A percentile compares a stretch with the other conserved stretches of the same genome.
Conservation (phyloP, 2,113 vertebrate species). For the Grus americana region DNA sequence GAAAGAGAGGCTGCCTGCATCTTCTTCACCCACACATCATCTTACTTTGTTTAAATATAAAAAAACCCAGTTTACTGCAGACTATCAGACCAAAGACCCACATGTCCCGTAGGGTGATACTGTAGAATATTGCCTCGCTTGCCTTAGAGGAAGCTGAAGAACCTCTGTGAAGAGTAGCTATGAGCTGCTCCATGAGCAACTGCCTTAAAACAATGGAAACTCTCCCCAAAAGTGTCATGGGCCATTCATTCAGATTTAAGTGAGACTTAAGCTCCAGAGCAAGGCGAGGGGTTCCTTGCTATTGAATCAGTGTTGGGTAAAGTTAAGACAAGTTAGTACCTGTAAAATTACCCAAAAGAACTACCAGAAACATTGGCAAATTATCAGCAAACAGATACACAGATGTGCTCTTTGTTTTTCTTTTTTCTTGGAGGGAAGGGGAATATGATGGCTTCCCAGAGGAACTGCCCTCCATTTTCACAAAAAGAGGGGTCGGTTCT, state of each 20-base stretch:
- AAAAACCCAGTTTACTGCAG: not conserved
- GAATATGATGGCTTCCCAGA: not conserved
- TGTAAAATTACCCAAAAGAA: not conserved
- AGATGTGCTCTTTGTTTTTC: fast-evolving
- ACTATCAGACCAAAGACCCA: not conserved
- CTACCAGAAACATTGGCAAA: not conserved
- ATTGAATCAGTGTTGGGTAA: not conserved
- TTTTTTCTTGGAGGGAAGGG: not conserved
- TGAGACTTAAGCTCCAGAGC: not conserved
- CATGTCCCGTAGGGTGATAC: fast-evolving
- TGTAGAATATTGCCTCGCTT: not conserved
- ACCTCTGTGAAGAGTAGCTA: not conserved
- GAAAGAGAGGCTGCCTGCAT: not conserved
- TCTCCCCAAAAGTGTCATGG: not conserved
- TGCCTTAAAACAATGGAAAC: not conserved
- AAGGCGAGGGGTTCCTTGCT: not conserved
- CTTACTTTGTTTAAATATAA: not conserved
- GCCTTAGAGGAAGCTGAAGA: not conserved
- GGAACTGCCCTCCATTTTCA: not conserved
- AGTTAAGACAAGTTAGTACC: not conserved
- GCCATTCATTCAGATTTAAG: not conserved
- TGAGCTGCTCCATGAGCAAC: not conserved
- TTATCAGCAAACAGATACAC: not conserved
- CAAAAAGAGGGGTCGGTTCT: not conserved
- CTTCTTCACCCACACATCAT: not conserved